Conservation (phyloP, 2,888 invertebrate species). For the Xylota segnis region DNA sequence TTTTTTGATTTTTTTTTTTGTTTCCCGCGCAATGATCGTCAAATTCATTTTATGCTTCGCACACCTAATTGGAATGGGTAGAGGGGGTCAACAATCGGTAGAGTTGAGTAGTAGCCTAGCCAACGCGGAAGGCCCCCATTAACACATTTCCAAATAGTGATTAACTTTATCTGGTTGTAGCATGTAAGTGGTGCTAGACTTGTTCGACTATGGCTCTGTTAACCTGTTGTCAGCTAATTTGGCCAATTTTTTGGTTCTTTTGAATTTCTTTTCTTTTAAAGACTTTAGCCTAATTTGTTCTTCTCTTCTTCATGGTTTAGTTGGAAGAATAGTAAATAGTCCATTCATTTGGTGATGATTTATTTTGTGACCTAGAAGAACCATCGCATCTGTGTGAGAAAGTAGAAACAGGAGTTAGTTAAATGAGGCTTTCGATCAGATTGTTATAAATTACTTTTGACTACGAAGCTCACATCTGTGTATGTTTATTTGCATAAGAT, state of each 20-base stretch:
- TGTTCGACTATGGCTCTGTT: neutral
- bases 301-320: neutral
- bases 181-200: neutral
- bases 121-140: slow-evolving; percentile 59
- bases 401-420: neutral
- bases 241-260: neutral
- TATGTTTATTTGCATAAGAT: too few species aligned
- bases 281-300: neutral
- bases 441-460: too few species aligned
- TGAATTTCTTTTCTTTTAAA: neutral
- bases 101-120: neutral
- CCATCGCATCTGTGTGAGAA: neutral
- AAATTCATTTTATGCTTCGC: slow-evolving; percentile 37
- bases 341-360: slow-evolving; percentile 1
- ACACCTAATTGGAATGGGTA: slow-evolving; percentile 23
- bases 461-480: too few species aligned
- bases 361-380: slow-evolving; percentile 16
- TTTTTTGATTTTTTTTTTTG: neutral
- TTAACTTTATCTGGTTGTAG: slow-evolving; percentile 23
- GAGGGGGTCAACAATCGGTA: slow-evolving; percentile 49
- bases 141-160: slow-evolving; percentile 34
- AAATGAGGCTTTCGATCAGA: too few species aligned
- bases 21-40: slow-evolving; percentile 7
- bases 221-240: neutral
- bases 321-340: neutral